A percentile compares a stretch with the other conserved stretches of the same genome.
Evolutionary conservation across 2,888 invertebrate genomes (phyloP).

Genomic region (Galerucella pusilla): DNA sequence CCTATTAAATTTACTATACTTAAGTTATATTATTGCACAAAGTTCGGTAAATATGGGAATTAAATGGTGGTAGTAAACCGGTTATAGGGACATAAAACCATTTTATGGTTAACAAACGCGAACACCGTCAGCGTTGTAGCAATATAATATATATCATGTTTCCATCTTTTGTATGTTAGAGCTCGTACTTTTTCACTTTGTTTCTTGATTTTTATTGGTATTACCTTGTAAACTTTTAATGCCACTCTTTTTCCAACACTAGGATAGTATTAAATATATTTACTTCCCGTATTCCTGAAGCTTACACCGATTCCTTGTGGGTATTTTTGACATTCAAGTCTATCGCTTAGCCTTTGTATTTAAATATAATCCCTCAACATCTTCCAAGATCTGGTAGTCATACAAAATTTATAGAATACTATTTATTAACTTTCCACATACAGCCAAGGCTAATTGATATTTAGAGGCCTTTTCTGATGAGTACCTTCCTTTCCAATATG

Average conservation of each 20-base stretch:
- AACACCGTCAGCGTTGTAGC: constrained; percentile 52
- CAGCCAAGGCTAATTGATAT: too few relatives aligned
- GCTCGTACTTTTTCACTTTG: constrained; percentile 34
- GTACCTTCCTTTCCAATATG: too few relatives aligned
- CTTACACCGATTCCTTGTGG: too few relatives aligned
- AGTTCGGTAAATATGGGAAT: constrained; percentile 57
- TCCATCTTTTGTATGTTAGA: constrained; percentile 28
- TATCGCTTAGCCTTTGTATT: too few relatives aligned
- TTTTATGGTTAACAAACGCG: constrained; percentile 58
- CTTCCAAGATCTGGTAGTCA: too few relatives aligned
- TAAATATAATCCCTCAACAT: too few relatives aligned
- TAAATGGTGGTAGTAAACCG: constrained; percentile 60
- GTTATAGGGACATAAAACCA: constrained; percentile 57
- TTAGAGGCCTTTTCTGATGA: too few relatives aligned
- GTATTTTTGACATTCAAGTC: too few relatives aligned
- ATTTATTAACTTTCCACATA: too few relatives aligned
- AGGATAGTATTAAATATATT: too few relatives aligned
- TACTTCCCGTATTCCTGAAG: too few relatives aligned
- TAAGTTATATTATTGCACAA: constrained; percentile 44
- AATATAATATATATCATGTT: constrained; percentile 26
- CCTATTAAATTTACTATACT: constrained; percentile 14
- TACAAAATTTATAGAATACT: too few relatives aligned
- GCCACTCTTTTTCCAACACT: neutral
- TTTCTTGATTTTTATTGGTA: constrained; percentile 29
- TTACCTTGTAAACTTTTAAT: constrained; percentile 14